These are phyloP conservation scores for Cheilosia urbana DNA, from an alignment of 2,888 invertebrate genomes.

Conservation along the genomic window DNA sequence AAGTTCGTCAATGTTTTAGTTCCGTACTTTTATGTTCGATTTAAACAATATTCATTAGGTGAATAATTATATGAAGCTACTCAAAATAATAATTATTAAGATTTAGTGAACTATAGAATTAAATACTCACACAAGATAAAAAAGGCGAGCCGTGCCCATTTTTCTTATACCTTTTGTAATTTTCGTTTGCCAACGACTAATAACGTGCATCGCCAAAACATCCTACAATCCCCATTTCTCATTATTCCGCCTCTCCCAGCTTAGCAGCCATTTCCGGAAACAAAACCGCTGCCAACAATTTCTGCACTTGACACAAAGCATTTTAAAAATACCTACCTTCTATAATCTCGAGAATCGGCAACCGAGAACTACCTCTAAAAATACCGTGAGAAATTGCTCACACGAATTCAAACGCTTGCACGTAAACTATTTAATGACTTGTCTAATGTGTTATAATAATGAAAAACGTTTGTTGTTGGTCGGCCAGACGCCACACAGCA, in stretches of 20 bases:
- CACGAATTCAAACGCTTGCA: slow-evolving; percentile 58
- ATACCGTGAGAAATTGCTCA: slow-evolving; percentile 63
- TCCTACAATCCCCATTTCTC: slow-evolving; percentile 1
- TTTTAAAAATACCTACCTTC: slow-evolving; percentile 39
- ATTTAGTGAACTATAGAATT: too few relatives aligned
- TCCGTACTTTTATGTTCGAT: too few relatives aligned
- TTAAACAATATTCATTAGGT: too few relatives aligned
- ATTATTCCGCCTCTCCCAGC: slow-evolving; percentile 23
- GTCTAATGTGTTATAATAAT: slow-evolving; percentile 58
- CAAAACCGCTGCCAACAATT: slow-evolving; percentile 64
- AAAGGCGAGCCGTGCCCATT: neutral
- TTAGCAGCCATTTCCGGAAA: slow-evolving; percentile 58
- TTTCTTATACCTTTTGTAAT: neutral
- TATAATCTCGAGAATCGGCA: slow-evolving; percentile 18
- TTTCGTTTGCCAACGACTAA: neutral
- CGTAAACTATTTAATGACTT: slow-evolving; percentile 70
- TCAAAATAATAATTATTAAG: too few relatives aligned
- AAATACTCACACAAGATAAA: neutral
- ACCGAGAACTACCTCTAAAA: slow-evolving; percentile 51
- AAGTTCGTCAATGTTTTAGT: too few relatives aligned
- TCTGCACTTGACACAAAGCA: slow-evolving; percentile 62
- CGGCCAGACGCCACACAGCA: slow-evolving; percentile 51
- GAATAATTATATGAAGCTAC: too few relatives aligned
- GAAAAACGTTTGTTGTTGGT: slow-evolving; percentile 28
- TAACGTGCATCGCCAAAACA: neutral